Conservation (phyloP, 2,888 invertebrate genomes). For the Drosophila austrosaltans region DNA sequence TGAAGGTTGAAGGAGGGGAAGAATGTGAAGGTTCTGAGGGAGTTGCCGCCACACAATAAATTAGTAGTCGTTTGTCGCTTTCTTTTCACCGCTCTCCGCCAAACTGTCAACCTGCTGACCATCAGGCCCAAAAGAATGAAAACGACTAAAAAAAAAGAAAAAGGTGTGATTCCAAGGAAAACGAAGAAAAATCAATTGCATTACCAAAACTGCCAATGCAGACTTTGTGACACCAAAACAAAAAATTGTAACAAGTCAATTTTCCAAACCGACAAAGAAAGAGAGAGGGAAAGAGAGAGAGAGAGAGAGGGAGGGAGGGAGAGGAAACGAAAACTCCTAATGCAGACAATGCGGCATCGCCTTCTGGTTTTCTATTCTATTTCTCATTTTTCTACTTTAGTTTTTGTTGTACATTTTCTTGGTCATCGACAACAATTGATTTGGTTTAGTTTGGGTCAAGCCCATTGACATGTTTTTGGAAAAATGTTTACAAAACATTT, state of each 20-base stretch:
- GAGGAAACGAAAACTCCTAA: slow-evolving; percentile 23
- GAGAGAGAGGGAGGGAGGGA: not conserved
- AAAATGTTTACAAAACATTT: slow-evolving; percentile 80
- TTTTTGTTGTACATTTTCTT: not conserved
- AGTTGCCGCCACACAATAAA: slow-evolving; percentile 45
- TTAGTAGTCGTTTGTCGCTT: slow-evolving; percentile 19
- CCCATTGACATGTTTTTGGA: slow-evolving; percentile 70
- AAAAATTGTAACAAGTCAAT: slow-evolving; percentile 74
- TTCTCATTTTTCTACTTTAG: not conserved
- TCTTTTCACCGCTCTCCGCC: slow-evolving; percentile 9
- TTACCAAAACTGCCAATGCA: slow-evolving; percentile 25
- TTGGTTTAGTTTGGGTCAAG: slow-evolving; percentile 36
- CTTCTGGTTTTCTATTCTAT: not conserved
- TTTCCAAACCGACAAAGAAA: slow-evolving; percentile 30
- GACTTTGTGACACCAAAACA: slow-evolving; percentile 43
- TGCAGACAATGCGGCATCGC: slow-evolving; percentile 58
- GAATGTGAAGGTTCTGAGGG: slow-evolving; percentile 34
- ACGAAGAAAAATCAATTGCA: not conserved
- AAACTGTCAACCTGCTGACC: slow-evolving; percentile 33
- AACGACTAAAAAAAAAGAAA: slow-evolving; percentile 13
- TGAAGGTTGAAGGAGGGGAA: slow-evolving; percentile 1
- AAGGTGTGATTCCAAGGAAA: slow-evolving; percentile 77
- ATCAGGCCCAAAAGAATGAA: not conserved
- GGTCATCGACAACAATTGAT: slow-evolving; percentile 44
- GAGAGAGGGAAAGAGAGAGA: slow-evolving; percentile 15